Evolutionary conservation across 2,797 vertebrate species (phyloP).

Genomic region (Heterohyrax brucei): DNA sequence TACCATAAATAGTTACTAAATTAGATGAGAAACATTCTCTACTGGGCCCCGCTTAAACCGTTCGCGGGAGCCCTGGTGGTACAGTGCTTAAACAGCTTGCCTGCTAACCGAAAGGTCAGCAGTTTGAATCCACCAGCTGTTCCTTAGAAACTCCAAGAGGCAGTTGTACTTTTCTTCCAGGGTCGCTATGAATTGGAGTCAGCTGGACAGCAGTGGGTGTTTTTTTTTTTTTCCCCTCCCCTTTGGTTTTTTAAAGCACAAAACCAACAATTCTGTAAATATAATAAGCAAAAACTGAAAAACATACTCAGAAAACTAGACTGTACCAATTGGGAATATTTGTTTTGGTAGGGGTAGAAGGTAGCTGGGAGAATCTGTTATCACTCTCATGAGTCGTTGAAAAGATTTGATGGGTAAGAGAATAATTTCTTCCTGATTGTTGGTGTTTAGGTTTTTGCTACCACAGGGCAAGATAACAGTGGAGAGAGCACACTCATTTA

Average conservation of each 20-base stretch:
- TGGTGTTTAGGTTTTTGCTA: slow-evolving; percentile 42
- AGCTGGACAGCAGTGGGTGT: too few relatives aligned
- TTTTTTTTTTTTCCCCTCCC: too few relatives aligned
- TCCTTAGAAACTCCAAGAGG: too few relatives aligned
- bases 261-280: neutral
- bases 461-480: neutral
- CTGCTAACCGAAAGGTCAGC: too few relatives aligned
- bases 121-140: too few relatives aligned
- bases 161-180: too few relatives aligned
- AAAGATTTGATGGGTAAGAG: neutral
- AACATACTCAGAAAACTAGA: neutral
- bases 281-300: slow-evolving; percentile 38
- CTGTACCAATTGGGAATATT: neutral
- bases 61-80: too few relatives aligned
- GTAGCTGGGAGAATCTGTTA: neutral
- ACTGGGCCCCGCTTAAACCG: neutral
- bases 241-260: neutral
- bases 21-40: neutral
- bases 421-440: neutral
- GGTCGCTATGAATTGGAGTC: too few relatives aligned
- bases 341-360: neutral
- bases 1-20: slow-evolving; percentile 4
- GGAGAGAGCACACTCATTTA: neutral
- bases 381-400: neutral
- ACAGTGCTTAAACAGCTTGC: too few relatives aligned